Evolutionary conservation across 2,113 vertebrate genomes (phyloP).

Genomic region (Eublepharis macularius): DNA sequence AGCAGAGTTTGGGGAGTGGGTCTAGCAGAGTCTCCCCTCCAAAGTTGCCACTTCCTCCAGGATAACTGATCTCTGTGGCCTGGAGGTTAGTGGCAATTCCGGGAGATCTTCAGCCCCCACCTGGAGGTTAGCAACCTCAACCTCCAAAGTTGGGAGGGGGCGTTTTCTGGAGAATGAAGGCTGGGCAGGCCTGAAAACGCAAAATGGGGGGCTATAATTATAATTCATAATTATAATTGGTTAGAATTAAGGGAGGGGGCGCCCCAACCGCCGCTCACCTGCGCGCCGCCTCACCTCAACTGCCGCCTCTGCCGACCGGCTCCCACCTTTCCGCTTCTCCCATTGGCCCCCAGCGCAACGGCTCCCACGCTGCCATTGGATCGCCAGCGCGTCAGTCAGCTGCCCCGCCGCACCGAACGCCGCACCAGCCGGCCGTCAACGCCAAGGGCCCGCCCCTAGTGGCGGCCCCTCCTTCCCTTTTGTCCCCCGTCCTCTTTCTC

Average conservation of each 20-base stretch:
- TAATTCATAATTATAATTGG: no score
- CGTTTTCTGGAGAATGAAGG: no score
- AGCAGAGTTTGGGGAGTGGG: neutral
- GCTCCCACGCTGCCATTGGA: neutral
- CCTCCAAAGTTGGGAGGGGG: neutral
- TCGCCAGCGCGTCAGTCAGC: neutral
- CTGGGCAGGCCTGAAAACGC: no score
- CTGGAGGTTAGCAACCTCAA: no score
- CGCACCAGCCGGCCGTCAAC: neutral
- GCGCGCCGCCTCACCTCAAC: conserved; percentile 9
- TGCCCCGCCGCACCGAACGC: neutral
- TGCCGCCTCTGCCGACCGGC: neutral
- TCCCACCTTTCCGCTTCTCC: neutral
- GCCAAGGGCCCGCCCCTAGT: neutral
- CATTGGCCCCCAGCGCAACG: neutral
- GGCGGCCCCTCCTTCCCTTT: neutral
- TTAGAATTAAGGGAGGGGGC: no score
- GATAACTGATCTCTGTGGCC: no score
- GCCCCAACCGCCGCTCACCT: neutral
- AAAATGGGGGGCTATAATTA: no score
- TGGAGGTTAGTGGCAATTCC: no score
- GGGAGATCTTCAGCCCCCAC: no score
- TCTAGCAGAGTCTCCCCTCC: no score
- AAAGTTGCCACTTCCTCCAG: no score
- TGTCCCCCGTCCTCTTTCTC: neutral